A percentile compares a stretch with the other conserved stretches of the same genome.
Conservation (phyloP, 2,797 vertebrate species). For the Dallia pectoralis region DNA sequence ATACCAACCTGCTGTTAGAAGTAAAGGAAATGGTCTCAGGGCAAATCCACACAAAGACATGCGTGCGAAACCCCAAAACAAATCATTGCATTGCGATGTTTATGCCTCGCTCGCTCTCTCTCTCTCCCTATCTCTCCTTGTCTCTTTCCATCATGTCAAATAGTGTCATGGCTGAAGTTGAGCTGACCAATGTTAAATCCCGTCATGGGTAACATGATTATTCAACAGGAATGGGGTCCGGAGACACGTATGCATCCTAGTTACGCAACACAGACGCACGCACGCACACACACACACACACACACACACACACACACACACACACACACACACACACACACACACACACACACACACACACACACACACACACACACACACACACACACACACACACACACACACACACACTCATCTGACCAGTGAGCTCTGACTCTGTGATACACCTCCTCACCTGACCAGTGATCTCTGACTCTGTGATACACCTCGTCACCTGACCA, state of each 20-base stretch:
- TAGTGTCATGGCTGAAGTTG: conserved; percentile 27
- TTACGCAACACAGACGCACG: conserved; percentile 33
- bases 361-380: conserved; percentile 23
- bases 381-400: conserved; percentile 12
- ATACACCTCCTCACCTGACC: conserved; percentile 27
- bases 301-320: conserved; percentile 6
- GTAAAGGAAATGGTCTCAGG: conserved; percentile 54
- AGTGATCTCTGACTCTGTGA: conserved; percentile 51
- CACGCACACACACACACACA: conserved; percentile 21
- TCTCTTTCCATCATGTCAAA: conserved; percentile 26
- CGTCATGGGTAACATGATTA: conserved; percentile 51
- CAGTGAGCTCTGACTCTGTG: no score
- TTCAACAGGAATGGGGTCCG: conserved; percentile 38
- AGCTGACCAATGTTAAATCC: conserved; percentile 47
- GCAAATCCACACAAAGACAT: conserved; percentile 60
- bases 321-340: conserved; percentile 25
- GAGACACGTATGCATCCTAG: conserved; percentile 28
- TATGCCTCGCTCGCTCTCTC: neutral
- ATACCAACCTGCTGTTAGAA: conserved; percentile 32
- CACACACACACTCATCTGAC: conserved; percentile 18
- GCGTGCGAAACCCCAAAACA: conserved; percentile 47
- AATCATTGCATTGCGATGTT: conserved; percentile 18
- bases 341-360: conserved; percentile 35
- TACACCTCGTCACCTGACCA: conserved; percentile 57
- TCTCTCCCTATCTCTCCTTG: conserved; percentile 2